Conservation (phyloP, 1,140 invertebrate species). For the Tetraneura akinire region DNA sequence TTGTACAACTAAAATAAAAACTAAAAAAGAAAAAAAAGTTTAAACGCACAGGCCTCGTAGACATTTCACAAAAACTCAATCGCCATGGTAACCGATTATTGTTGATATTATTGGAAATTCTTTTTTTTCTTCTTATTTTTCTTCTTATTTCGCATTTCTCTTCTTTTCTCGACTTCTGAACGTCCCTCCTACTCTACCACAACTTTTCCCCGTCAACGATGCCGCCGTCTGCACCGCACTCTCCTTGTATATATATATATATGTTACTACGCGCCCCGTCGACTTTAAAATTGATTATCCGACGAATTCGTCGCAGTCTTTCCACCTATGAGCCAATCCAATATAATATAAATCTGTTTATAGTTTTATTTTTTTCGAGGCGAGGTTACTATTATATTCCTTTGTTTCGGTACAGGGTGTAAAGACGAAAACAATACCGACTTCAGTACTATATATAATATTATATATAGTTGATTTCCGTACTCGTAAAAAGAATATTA, state of each 20-base stretch:
- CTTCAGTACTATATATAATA: too few species aligned
- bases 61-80: constrained; percentile 46
- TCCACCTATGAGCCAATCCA: constrained; percentile 24
- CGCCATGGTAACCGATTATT: constrained; percentile 51
- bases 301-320: constrained; percentile 7
- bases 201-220: too few species aligned
- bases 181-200: background rate
- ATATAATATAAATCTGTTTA: constrained; percentile 46
- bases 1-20: constrained; percentile 11
- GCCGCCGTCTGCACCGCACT: too few species aligned
- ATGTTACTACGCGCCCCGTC: too few species aligned
- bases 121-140: constrained; percentile 44
- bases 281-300: constrained; percentile 52
- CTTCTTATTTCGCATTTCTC: background rate
- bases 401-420: background rate
- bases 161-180: constrained; percentile 31
- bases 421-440: constrained; percentile 26
- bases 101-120: constrained; percentile 52
- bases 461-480: background rate
- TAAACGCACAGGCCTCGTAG: constrained; percentile 35
- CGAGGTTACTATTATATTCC: background rate
- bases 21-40: constrained; percentile 36
- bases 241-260: too few species aligned
- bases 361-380: background rate
- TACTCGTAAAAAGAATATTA: too few species aligned